Conservation (phyloP, 2,113 vertebrate species). For the Callochromis pleurospilus region DNA sequence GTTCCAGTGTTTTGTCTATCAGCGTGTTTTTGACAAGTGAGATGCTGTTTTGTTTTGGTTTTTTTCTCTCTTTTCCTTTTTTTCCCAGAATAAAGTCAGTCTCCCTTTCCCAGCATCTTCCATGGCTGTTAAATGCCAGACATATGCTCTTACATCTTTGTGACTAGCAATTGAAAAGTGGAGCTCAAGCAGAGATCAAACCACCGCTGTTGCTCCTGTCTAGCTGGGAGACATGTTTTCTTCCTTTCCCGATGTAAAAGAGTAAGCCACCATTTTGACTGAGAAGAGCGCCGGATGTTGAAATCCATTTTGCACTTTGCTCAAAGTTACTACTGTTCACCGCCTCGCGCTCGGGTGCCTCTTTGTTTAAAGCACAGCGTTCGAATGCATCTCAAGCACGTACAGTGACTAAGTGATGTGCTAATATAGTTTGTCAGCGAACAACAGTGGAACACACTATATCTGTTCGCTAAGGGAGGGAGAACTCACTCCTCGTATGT, state of each 20-base stretch:
- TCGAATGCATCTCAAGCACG: background rate
- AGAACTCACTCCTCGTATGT: constrained; percentile 21
- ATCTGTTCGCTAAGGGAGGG: constrained; percentile 25
- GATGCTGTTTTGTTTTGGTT: background rate
- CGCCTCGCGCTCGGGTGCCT: background rate
- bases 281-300: background rate
- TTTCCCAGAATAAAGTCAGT: constrained; percentile 4
- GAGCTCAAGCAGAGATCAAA: constrained; percentile 68
- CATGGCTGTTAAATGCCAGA: constrained; percentile 62
- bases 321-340: background rate
- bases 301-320: constrained; percentile 1
- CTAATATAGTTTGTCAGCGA: constrained; percentile 42
- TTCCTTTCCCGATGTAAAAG: background rate
- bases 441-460: constrained; percentile 15
- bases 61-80: background rate
- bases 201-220: constrained; percentile 31
- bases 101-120: constrained; percentile 25
- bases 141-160: constrained; percentile 53
- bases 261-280: constrained; percentile 50
- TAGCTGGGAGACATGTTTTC: constrained; percentile 44
- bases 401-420: constrained; percentile 23
- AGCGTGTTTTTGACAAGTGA: constrained; percentile 31
- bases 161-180: constrained; percentile 50
- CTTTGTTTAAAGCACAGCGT: background rate
- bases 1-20: constrained; percentile 7